Evolutionary conservation across 2,113 vertebrate species (phyloP), one percentile per base, ranked within the genome.

Genomic region (Tapirus terrestris): DNA sequence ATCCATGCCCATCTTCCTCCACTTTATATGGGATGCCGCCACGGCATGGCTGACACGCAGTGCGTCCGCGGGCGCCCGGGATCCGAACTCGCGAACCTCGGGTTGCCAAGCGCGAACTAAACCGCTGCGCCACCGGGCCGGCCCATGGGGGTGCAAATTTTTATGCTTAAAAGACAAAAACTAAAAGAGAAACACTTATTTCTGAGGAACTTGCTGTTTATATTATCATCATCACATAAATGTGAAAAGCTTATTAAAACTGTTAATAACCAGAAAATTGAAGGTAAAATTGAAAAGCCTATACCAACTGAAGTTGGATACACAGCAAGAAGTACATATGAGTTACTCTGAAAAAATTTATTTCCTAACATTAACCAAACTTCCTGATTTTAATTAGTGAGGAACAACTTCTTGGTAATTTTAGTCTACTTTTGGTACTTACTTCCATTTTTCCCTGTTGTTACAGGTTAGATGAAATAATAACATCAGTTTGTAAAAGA

Each of bases 191-290:
- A 97, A 80, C 5, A 73, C 29, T 18, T 13, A 39, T 80, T 95
- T 87, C 79, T 75, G 51, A 94, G 48, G 53, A 92, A 90, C 6
- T 94, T 79, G 70, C 36, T 79, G 61, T 91, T 96, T 98, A 96
- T 92, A 91, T 95, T 94, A 63, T 81, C 23, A 63, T 81, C 23
- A 83, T 91, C 56, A 8, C 13, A 31, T 68, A 80, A 94, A 75
- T 94, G 79, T 95, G 89, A 43, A 96, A 96, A 86, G 31, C 63
- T 96, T 93, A 97, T 97, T 97, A 96, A 95, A 97, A 56, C 63
- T 89, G 87, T 86, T 96, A 93, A 93, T 95, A 96, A 96, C 82
- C 29, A 92, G 43, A 96, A 82, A 94, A 63, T 60, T 96, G 51
- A 94, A 93, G 56, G 33, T 82, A 79, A 84, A 89, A 9, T 96